Base-by-base conservation (phyloP, 2,888 invertebrate genomes). In the Drosophila mimetica region DNA sequence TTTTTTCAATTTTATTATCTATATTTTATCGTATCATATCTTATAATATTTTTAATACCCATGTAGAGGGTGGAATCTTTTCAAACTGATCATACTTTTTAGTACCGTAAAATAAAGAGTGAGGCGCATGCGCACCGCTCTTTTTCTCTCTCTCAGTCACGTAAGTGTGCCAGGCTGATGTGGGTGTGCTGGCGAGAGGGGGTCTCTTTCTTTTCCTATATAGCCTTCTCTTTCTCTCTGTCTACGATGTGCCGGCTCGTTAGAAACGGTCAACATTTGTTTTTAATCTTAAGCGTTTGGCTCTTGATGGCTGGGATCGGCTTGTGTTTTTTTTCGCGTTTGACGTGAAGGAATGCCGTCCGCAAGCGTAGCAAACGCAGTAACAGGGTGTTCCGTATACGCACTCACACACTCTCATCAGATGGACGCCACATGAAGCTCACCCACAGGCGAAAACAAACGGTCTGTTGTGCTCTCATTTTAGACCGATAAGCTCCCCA, bases 211-310 rank as follows among this genome's bases (percentile, higher is more conserved):
- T 67, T 47, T 75, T 59, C 44, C 59, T 39, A 30, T 69, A 32
- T 20, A 16, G 28, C 57, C 42, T 42, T 39, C 52, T 37, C 32
- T 30, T 32, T 36, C 39, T 0, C 30, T 30, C 30, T 30, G 47
- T 53, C 48, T n/a, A 13, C 28, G 52, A 42, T 59, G 53, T 67
- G 59, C 44, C 25, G 20, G 61, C 46, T 46, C 57, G 71, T 76
- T 76, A 71, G 76, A 75, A 82, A 76, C 74, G 85, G 87, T 87
- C 86, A 82, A 87, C 87, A 85, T 81, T 81, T 87, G 87, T 82
- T 87, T 82, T 87, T 69, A 75, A 77, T 86, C 79, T 86, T 52
- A 71, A 66, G 42, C 53, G 52, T 46, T 65, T 52, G 59, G n/a
- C 41, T 25, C 28, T 16, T 28, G 53, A 25, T 64, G 42, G 22